A percentile compares a stretch with the other conserved stretches of the same genome.
Evolutionary conservation across 1,140 invertebrate genomes (phyloP).

Genomic region (Drusus annulatus): DNA sequence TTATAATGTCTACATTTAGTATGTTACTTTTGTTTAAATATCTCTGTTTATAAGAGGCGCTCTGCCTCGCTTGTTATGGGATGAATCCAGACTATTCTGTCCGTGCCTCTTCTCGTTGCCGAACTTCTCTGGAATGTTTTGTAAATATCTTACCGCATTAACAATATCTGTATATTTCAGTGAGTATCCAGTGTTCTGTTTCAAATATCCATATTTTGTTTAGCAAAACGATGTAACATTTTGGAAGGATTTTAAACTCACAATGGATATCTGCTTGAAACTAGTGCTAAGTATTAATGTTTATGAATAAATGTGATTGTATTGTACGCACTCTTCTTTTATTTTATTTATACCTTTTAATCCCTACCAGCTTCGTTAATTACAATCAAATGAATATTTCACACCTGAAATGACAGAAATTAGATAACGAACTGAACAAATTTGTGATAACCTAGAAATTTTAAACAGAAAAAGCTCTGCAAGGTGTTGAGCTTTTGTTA

Average conservation of each 20-base stretch:
- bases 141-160: slow-evolving; percentile 48
- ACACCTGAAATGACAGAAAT: too few species aligned
- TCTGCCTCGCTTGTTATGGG: slow-evolving; percentile 13
- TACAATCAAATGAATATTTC: too few species aligned
- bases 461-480: too few species aligned
- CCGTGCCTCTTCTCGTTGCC: slow-evolving; percentile 33
- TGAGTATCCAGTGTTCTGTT: slow-evolving; percentile 45
- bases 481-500: too few species aligned
- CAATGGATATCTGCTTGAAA: slow-evolving; percentile 54
- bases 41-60: slow-evolving; percentile 49
- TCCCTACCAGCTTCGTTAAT: neutral
- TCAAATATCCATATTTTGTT: slow-evolving; percentile 28
- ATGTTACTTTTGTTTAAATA: slow-evolving; percentile 66
- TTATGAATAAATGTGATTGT: slow-evolving; percentile 60
- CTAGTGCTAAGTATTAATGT: slow-evolving; percentile 59
- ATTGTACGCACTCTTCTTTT: slow-evolving; percentile 47
- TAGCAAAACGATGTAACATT: slow-evolving; percentile 31
- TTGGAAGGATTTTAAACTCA: slow-evolving; percentile 39
- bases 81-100: slow-evolving; percentile 40
- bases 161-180: slow-evolving; percentile 45
- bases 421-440: too few species aligned
- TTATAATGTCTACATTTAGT: slow-evolving; percentile 65
- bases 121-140: slow-evolving; percentile 52
- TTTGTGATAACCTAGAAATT: too few species aligned
- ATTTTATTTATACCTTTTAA: slow-evolving; percentile 24